Percentiles rank a stretch among this genome's conserved stretches.
phyloP scores from a whole-genome alignment of 2,797 vertebrate species.

The Pelodytes ibericus region DNA sequence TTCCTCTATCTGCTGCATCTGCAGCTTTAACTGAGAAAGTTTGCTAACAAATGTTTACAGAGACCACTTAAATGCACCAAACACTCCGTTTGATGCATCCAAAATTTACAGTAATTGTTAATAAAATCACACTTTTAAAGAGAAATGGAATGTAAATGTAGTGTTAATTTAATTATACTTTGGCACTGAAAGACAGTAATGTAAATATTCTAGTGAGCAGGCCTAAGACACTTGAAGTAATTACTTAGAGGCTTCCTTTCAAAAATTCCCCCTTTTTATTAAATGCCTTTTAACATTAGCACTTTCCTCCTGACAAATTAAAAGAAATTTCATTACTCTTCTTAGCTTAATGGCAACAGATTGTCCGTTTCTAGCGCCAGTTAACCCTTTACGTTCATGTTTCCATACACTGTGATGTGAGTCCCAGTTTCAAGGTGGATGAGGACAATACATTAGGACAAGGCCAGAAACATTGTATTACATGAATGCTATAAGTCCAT shows the following conservation, averaged over 20 bases:
- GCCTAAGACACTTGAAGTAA: slow-evolving; percentile 91
- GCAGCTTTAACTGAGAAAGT: slow-evolving; percentile 34
- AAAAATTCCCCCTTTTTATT: slow-evolving; percentile 85
- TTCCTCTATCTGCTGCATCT: slow-evolving; percentile 37
- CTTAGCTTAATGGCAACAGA: slow-evolving; percentile 94
- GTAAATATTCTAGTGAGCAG: slow-evolving; percentile 95
- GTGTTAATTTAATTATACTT: slow-evolving; percentile 94
- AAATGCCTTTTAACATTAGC: slow-evolving; percentile 99
- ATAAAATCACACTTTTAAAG: slow-evolving; percentile 82
- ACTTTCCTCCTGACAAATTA: slow-evolving; percentile 99
- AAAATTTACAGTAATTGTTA: slow-evolving; percentile 66
- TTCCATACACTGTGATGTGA: not conserved
- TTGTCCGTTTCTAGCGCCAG: slow-evolving; percentile 82
- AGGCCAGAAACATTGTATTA: not conserved
- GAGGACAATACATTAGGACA: not conserved
- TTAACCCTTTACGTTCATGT: slow-evolving; percentile 75
- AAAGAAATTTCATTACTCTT: slow-evolving; percentile 99
- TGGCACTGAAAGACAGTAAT: slow-evolving; percentile 91
- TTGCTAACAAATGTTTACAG: slow-evolving; percentile 25
- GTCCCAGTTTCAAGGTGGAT: not conserved
- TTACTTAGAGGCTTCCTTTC: slow-evolving; percentile 98
- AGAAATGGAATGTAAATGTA: slow-evolving; percentile 81
- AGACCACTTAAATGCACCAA: slow-evolving; percentile 31
- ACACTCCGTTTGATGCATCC: slow-evolving; percentile 43
- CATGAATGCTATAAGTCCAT: not conserved